A percentile compares a stretch with the other conserved stretches of the same genome.
phyloP scores from a whole-genome alignment of 2,888 invertebrate genomes.

The Endotricha flammealis region DNA sequence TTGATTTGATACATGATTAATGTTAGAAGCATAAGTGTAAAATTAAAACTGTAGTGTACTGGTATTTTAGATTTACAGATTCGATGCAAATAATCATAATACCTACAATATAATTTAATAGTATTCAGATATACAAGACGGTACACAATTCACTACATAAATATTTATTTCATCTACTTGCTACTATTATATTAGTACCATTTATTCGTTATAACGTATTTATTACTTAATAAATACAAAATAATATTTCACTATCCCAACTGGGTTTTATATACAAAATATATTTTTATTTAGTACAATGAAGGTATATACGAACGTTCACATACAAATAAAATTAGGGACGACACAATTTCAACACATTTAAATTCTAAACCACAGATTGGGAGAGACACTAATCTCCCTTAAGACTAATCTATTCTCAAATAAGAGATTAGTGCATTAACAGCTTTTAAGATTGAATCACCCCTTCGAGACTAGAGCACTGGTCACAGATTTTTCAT shows the following conservation, averaged over 20 bases:
- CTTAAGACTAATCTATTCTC: slow-evolving; percentile 4
- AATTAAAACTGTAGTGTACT: too few relatives aligned
- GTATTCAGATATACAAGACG: slow-evolving; percentile 3
- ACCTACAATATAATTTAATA: not conserved
- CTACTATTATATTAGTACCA: slow-evolving; percentile 47
- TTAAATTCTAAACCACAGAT: slow-evolving; percentile 12
- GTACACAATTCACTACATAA: slow-evolving; percentile 10
- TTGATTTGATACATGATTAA: too few relatives aligned
- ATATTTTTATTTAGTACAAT: slow-evolving; percentile 42
- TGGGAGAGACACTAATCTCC: not conserved
- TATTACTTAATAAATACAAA: slow-evolving; percentile 39
- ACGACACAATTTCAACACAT: slow-evolving; percentile 37
- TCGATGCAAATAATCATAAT: not conserved
- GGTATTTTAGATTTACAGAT: too few relatives aligned
- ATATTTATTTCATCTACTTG: slow-evolving; percentile 24
- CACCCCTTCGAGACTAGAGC: slow-evolving; percentile 63
- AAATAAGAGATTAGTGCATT: slow-evolving; percentile 21
- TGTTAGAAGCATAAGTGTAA: too few relatives aligned
- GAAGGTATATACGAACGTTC: slow-evolving; percentile 43
- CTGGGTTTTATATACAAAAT: slow-evolving; percentile 45
- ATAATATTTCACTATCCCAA: slow-evolving; percentile 36
- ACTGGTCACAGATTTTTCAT: slow-evolving; percentile 63
- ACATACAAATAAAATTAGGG: slow-evolving; percentile 27
- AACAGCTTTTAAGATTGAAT: slow-evolving; percentile 34
- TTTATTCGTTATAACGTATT: slow-evolving; percentile 33